Conservation (phyloP, 2,797 vertebrate species). For the Urophycis tenuis region DNA sequence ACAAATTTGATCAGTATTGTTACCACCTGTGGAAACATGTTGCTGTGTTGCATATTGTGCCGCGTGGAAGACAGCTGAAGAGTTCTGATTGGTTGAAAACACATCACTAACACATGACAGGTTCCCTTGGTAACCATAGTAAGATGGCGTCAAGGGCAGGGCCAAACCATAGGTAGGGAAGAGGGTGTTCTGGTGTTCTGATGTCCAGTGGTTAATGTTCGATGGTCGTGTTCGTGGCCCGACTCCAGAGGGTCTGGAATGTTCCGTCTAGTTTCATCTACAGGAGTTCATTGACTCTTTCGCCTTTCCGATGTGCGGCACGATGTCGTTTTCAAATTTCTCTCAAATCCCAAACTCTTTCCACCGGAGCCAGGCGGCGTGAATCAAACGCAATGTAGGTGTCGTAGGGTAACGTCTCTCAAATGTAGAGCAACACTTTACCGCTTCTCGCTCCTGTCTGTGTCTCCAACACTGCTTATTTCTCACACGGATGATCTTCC, state of each 20-base stretch:
- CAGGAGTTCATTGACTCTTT: background rate
- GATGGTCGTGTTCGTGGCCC: background rate
- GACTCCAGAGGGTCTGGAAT: background rate
- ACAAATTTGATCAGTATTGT: constrained; percentile 34
- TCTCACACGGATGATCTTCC: constrained; percentile 53
- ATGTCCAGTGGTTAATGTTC: too few species aligned
- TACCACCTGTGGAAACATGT: constrained; percentile 50
- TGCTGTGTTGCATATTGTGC: constrained; percentile 66
- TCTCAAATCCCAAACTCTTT: background rate
- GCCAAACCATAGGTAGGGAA: background rate
- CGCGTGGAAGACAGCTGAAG: constrained; percentile 61
- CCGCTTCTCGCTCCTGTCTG: background rate
- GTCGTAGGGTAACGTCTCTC: background rate
- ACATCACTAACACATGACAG: constrained; percentile 25
- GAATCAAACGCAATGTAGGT: background rate
- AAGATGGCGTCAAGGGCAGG: background rate
- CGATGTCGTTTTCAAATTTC: too few species aligned
- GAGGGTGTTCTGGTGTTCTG: too few species aligned
- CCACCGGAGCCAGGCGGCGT: background rate
- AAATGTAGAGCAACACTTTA: background rate
- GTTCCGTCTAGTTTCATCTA: background rate
- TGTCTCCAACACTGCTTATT: constrained; percentile 39
- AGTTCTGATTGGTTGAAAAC: constrained; percentile 7
- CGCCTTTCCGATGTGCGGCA: background rate
- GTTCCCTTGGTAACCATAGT: constrained; percentile 13